Percentiles rank a stretch among this genome's conserved stretches.
Evolutionary conservation across 2,888 invertebrate species (phyloP).

Genomic region (Seladonia tumulorum): DNA sequence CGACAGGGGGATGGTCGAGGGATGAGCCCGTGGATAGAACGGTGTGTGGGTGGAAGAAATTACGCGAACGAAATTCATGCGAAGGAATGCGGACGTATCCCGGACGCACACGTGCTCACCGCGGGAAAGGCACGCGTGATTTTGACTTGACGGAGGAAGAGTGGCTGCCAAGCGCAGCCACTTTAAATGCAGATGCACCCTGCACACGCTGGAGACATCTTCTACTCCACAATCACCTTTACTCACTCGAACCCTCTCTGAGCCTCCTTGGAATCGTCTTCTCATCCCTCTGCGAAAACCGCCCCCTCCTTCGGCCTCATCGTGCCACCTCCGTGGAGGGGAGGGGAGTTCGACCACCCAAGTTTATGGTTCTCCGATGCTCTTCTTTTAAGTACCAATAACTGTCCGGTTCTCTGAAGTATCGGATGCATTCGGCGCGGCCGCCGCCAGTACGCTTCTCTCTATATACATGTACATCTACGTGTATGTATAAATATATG

Average conservation of each 20-base stretch:
- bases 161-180: constrained; percentile 71
- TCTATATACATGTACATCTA: background rate
- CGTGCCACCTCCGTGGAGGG: constrained; percentile 7
- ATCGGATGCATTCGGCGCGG: constrained; percentile 62
- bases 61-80: constrained; percentile 50
- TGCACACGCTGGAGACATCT: constrained; percentile 64
- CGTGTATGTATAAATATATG: background rate
- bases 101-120: constrained; percentile 1
- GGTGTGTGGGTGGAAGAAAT: constrained; percentile 45
- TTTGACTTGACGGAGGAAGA: constrained; percentile 64
- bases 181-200: constrained; percentile 73
- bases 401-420: constrained; percentile 70
- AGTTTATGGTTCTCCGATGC: constrained; percentile 71
- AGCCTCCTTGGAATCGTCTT: background rate
- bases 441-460: constrained; percentile 13
- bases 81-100: constrained; percentile 48
- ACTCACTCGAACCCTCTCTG: constrained; percentile 47
- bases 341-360: constrained; percentile 38
- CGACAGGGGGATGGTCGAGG: background rate
- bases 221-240: constrained; percentile 52
- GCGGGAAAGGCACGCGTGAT: constrained; percentile 61
- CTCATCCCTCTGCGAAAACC: constrained; percentile 18
- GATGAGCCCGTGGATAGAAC: background rate
- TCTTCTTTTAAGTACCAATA: constrained; percentile 74
- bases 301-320: background rate